phyloP scores from a whole-genome alignment of 2,113 vertebrate genomes.

The Porphyrio hochstetteri region DNA sequence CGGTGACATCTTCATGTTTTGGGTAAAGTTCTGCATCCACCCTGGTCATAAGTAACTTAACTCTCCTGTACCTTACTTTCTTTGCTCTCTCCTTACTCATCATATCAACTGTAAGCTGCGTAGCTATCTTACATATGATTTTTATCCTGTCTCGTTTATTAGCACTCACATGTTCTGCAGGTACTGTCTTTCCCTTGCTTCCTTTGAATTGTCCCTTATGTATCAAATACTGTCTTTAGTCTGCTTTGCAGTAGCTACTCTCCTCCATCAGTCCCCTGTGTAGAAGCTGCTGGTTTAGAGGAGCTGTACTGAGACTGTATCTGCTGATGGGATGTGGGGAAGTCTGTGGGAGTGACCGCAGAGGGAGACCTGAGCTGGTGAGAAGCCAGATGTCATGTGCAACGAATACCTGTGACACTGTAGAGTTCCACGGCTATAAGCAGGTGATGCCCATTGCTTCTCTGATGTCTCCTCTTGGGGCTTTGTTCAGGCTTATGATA shows the following conservation, averaged over 20 bases:
- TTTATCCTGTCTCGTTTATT: background rate
- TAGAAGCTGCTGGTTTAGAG: background rate
- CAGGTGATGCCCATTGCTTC: background rate
- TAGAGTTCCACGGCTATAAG: background rate
- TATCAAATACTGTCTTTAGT: background rate
- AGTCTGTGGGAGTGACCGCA: background rate
- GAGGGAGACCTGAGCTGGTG: background rate
- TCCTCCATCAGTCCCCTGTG: background rate
- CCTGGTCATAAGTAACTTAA: background rate
- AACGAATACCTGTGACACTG: rapidly evolving
- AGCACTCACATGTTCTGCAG: background rate
- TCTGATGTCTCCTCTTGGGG: background rate
- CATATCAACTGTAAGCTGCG: background rate
- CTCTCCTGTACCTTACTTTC: background rate
- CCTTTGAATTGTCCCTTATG: background rate
- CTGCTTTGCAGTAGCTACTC: background rate
- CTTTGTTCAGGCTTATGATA: background rate
- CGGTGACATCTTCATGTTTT: background rate
- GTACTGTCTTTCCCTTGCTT: background rate
- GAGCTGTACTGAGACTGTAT: background rate
- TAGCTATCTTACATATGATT: background rate
- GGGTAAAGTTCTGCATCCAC: background rate
- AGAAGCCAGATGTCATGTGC: background rate
- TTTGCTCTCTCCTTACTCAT: background rate
- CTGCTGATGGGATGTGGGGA: background rate